These are phyloP conservation scores for Pogonophryne albipinna DNA, from an alignment of 2,797 vertebrate species.

Conservation along the genomic window DNA sequence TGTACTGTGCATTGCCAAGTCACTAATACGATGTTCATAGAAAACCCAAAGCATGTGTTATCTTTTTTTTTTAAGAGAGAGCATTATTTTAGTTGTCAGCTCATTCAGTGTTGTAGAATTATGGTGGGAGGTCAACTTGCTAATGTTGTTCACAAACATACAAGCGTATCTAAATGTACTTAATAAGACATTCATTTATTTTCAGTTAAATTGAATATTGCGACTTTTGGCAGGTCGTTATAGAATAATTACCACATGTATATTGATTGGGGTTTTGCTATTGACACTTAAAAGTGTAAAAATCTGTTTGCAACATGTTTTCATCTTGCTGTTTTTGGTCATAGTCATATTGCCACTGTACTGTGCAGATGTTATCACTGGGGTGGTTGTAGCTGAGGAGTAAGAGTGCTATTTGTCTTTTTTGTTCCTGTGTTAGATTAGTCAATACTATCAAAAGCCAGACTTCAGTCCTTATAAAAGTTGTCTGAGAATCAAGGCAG, in stretches of 20 bases:
- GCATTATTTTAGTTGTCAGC: neutral
- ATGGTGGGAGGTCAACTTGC: neutral
- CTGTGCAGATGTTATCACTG: no score
- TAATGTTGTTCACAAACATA: neutral
- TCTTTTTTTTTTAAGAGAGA: neutral
- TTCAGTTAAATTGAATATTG: neutral
- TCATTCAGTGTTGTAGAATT: neutral
- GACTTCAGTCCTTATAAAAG: slow-evolving; percentile 7
- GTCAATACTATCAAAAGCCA: neutral
- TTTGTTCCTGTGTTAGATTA: neutral
- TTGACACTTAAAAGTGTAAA: neutral
- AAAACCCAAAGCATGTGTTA: neutral
- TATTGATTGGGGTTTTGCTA: neutral
- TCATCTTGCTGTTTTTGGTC: no score
- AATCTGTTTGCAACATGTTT: no score
- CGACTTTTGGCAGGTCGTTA: no score
- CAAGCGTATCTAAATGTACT: neutral
- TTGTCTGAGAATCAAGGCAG: neutral
- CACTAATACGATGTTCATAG: neutral
- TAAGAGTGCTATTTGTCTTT: no score
- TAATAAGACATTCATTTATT: neutral
- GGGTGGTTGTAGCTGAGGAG: no score
- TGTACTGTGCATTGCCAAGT: neutral
- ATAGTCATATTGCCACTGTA: no score
- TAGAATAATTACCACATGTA: no score